phyloP scores from a whole-genome alignment of 30 jellyfish, hydroid and myxozoan species.

The Pseudorhiza aurosa region DNA sequence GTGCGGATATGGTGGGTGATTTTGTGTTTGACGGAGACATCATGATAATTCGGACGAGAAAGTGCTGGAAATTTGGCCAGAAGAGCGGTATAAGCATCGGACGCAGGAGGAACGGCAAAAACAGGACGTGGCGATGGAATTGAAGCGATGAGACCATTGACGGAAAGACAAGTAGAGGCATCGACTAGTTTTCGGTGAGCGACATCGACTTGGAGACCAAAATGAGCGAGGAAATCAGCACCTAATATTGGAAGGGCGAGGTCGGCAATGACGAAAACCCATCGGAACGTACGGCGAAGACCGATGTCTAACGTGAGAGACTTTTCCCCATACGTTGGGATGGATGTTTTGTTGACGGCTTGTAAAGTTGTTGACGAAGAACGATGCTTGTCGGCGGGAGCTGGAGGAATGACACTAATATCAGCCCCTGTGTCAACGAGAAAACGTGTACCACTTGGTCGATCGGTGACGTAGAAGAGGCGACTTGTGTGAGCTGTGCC shows the following conservation, averaged over 20 bases:
- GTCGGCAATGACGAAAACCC: constrained; percentile 58
- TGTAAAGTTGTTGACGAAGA: no score
- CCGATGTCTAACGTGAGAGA: constrained; percentile 29
- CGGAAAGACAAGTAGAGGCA: background rate
- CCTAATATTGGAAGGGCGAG: constrained; percentile 41
- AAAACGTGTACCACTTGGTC: constrained; percentile 17
- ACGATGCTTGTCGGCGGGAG: no score
- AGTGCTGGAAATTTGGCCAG: background rate
- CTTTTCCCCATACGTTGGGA: constrained; percentile 30
- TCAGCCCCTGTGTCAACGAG: constrained; percentile 68
- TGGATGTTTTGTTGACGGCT: constrained; percentile 35
- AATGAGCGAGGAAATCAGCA: constrained; percentile 49
- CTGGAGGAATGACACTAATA: constrained; percentile 54
- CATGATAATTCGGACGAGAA: constrained; percentile 22
- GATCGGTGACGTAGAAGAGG: constrained; percentile 38
- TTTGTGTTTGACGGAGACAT: constrained; percentile 21
- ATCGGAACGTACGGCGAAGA: constrained; percentile 28
- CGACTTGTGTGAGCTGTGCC: constrained; percentile 37
- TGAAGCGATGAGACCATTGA: background rate
- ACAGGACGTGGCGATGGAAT: background rate
- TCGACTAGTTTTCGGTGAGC: background rate
- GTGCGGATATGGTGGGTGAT: constrained; percentile 67
- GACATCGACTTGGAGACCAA: background rate
- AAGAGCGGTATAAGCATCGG: background rate
- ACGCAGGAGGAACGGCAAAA: background rate